These are phyloP conservation scores for Reinhardtius hippoglossoides DNA, from an alignment of 2,113 vertebrate species.

Conservation along the genomic window DNA sequence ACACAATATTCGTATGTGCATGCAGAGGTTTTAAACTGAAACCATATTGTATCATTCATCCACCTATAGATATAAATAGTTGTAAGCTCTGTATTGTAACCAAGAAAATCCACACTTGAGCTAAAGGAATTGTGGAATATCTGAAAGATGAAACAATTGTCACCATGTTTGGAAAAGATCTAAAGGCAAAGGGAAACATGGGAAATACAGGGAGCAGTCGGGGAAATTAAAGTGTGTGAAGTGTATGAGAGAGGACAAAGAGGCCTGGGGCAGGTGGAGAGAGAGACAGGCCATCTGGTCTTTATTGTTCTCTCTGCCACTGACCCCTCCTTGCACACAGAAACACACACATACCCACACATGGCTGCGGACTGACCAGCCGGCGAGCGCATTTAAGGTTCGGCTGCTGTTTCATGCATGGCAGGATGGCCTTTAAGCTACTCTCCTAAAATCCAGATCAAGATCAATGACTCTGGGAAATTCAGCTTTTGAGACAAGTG, in stretches of 20 bases:
- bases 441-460: slow-evolving; percentile 1
- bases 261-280: slow-evolving; percentile 71
- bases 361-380: slow-evolving; percentile 26
- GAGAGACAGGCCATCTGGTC: slow-evolving; percentile 76
- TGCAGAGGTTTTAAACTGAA: too few species aligned
- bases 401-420: slow-evolving; percentile 24
- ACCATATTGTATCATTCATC: too few species aligned
- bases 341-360: not conserved
- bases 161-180: not conserved
- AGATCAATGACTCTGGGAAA: slow-evolving; percentile 13
- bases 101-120: too few species aligned
- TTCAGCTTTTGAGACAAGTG: not conserved
- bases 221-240: slow-evolving; percentile 24
- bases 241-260: slow-evolving; percentile 19
- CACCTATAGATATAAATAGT: too few species aligned
- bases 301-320: slow-evolving; percentile 69
- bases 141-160: not conserved
- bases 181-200: not conserved
- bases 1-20: not conserved
- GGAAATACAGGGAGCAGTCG: not conserved
- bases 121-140: not conserved
- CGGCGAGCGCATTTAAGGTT: slow-evolving; percentile 38
- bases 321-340: slow-evolving; percentile 19
- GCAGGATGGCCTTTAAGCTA: slow-evolving; percentile 1
- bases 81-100: too few species aligned